Conservation (phyloP, 2,113 vertebrate species). For the Notothenia rossii region DNA sequence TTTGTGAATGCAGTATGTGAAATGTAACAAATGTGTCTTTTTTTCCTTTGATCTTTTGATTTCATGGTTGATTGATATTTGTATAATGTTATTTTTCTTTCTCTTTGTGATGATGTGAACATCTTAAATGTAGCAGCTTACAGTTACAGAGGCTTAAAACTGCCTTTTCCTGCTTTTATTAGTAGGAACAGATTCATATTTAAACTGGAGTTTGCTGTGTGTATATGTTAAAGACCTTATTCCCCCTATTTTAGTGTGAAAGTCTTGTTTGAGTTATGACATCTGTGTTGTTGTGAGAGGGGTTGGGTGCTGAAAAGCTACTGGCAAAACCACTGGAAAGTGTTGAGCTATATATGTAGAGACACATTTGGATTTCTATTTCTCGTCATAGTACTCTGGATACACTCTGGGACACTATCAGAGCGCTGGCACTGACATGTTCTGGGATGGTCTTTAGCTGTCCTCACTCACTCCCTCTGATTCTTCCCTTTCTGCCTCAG, state of each 20-base stretch:
- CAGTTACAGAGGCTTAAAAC: background rate
- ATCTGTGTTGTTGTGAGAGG: constrained; percentile 24
- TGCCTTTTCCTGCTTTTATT: constrained; percentile 5
- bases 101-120: constrained; percentile 7
- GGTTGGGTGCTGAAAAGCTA: constrained; percentile 46
- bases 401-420: constrained; percentile 25
- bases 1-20: background rate
- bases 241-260: constrained; percentile 21
- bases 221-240: background rate
- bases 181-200: constrained; percentile 23
- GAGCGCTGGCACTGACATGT: constrained; percentile 33
- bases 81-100: background rate
- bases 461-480: constrained; percentile 1
- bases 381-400: constrained; percentile 37
- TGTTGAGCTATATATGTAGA: constrained; percentile 46
- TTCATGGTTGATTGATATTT: background rate
- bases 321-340: constrained; percentile 74
- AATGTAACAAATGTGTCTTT: no score
- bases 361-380: constrained; percentile 69
- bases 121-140: constrained; percentile 56
- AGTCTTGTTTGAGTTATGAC: constrained; percentile 42
- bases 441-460: constrained; percentile 35
- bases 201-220: constrained; percentile 12
- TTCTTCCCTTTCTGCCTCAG: background rate
- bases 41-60: background rate